Conservation (phyloP, 1,140 invertebrate genomes). For the Drosophila bipectinata region DNA sequence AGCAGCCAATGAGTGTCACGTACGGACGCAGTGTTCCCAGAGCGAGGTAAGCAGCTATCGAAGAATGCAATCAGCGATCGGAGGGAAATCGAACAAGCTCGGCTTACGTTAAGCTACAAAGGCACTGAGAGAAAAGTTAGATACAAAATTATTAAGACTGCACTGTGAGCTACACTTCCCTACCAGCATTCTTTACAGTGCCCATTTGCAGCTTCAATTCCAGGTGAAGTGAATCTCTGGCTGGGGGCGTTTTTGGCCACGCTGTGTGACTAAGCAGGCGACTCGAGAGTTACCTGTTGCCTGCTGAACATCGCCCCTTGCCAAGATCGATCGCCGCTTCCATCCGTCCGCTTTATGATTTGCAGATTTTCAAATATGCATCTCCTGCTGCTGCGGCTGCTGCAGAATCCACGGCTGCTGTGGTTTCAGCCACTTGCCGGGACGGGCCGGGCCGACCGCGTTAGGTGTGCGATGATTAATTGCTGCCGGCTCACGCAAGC, state of each 20-base stretch:
- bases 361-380: conserved; percentile 82
- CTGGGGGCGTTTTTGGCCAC: conserved; percentile 70
- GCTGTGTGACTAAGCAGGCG: conserved; percentile 70
- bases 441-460: conserved; percentile 10
- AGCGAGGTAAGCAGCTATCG: conserved; percentile 60
- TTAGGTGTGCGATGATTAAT: conserved; percentile 80
- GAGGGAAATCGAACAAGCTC: conserved; percentile 64
- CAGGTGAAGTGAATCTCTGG: conserved; percentile 38
- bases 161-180: too few species aligned
- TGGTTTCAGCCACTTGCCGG: conserved; percentile 31
- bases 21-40: conserved; percentile 69
- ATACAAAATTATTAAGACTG: neutral
- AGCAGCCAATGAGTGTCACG: conserved; percentile 66
- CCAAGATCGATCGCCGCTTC: conserved; percentile 42
- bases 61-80: conserved; percentile 76
- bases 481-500: conserved; percentile 74
- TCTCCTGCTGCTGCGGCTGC: conserved; percentile 61
- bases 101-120: conserved; percentile 39
- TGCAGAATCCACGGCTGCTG: conserved; percentile 6
- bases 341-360: conserved; percentile 70
- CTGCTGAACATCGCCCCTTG: conserved; percentile 32
- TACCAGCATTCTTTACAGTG: conserved; percentile 8
- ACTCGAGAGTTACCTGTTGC: conserved; percentile 18
- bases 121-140: conserved; percentile 5
- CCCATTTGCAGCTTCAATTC: conserved; percentile 1